A percentile compares a stretch with the other conserved stretches of the same genome.
Evolutionary conservation across 2,888 invertebrate species (phyloP).

Genomic region (Ophion costatus): DNA sequence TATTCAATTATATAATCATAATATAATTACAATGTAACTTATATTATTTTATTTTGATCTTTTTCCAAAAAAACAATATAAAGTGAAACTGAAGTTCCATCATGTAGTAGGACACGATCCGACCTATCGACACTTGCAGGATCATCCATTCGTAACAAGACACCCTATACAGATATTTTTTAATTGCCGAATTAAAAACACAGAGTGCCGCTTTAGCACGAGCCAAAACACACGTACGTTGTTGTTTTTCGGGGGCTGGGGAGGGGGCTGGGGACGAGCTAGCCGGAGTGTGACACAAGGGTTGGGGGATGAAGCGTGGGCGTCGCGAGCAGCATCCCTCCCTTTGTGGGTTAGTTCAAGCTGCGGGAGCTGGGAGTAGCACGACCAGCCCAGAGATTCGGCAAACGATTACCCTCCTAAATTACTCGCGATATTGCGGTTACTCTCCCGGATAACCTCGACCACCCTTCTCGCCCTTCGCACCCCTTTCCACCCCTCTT

Average conservation of each 20-base stretch:
- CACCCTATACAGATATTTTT: neutral
- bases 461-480: slow-evolving; percentile 18
- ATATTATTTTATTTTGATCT: too few relatives aligned
- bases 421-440: slow-evolving; percentile 74
- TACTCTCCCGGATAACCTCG: slow-evolving; percentile 52
- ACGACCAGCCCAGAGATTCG: slow-evolving; percentile 48
- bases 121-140: too few relatives aligned
- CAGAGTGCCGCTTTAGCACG: neutral
- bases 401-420: slow-evolving; percentile 74
- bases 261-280: slow-evolving; percentile 15
- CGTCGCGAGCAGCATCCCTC: neutral
- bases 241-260: neutral
- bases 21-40: too few relatives aligned
- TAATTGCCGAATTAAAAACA: neutral
- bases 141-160: too few relatives aligned
- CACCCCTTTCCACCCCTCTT: slow-evolving; percentile 54
- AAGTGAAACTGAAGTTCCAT: too few relatives aligned
- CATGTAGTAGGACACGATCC: too few relatives aligned
- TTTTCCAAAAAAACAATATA: too few relatives aligned
- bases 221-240: neutral
- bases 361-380: slow-evolving; percentile 5
- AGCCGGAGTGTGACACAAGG: neutral
- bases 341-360: neutral
- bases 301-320: neutral
- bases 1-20: too few relatives aligned